Base-by-base conservation (phyloP, 92 coral and sea anemone genomes). In the Desmophyllum pertusum region DNA sequence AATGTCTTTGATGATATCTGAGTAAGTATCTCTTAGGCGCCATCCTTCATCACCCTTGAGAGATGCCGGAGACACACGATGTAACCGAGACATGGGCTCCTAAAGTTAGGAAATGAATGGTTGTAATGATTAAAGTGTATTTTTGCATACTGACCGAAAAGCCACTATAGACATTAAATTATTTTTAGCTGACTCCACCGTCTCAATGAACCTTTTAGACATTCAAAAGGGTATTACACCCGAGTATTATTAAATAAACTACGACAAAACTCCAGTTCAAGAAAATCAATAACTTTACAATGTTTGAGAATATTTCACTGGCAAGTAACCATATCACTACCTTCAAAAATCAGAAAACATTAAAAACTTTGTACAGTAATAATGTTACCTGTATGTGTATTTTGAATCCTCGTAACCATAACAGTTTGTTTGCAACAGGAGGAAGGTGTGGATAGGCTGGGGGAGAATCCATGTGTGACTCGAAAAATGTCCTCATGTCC, bases 11-110 rank as follows among this genome's bases (percentile, higher is more conserved):
- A 97, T 83, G 9, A 97, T 88, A 81, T 97, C 99, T 64, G 92
- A 90, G 85, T 84, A 97, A 10, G 95, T 89, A 33, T 97, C 98
- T 68, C 99, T 91, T 19, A 97, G 77, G 50, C 94, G 87, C 99
- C 99, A 97, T 59, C 99, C 98, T 64, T 92, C 94, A 66, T 97
- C 99, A 19, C 99, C 99, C 66, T 97, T 97, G 53, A 97, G 80
- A 14, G 99, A 94, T 31, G 96, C 92, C 23, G 98, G 94, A 4
- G 98, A 97, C 33, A 97, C 95, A 52, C 96, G 94, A 65, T 90
- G 90, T 10, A 97, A 82, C 10, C 96, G 93, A 9, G 98, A 81
- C 98, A 97, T 92, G 52, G 99, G 99, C 73, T 93, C 98, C 99
- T 95, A 66, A 6, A 33, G 42, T 43, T 19, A 66, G 19, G 25